Evolutionary conservation across 2,888 invertebrate species (phyloP), one percentile per base, ranked within the genome.

Genomic region (Trichogramma evanescens): DNA sequence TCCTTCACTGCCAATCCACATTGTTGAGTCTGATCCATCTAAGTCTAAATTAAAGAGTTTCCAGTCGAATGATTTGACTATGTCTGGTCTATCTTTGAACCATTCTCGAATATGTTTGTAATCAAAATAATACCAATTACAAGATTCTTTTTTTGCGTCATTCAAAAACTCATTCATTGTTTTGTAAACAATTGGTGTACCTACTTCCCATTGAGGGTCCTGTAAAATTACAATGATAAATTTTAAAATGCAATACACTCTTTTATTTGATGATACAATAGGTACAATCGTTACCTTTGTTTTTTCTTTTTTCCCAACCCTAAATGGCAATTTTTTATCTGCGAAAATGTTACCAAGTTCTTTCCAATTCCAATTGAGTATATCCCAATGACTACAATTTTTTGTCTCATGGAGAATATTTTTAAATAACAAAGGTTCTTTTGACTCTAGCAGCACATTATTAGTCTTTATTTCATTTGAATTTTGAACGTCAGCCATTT

Each of bases 1-100:
- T 3, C 91, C 91, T 70, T 82, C 80, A 63, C 87, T 89, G 42
- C 95, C 93, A 67, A 95, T 84, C 96, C 96, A 96, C 58, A 95
- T 79, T 3, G 93, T 92, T 54, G 88, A 87, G 63, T 92, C 87
- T 8, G 81, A 72, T 4, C 86, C 84, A 65, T 81, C 80, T 68
- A 86, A 82, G 3, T 86, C 84, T 74, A 89, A 89, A 0, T 94
- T 94, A 76, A 92, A 86, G 60, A 79, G 77, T 39, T 80, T 76
- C 88, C 92, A 93, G 62, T 81, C 74, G 26, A 88, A 78, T 63
- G 74, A 78, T 79, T 78, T 80, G 66, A 82, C 77, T 56, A 89
- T 72, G 66, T 86, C 82, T 62, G 81, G 76, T 39, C 83, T 81
- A 53, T 81, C 77, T 57, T 76, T 72, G 71, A 89, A 86, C 83